Evolutionary conservation across 1,140 invertebrate species (phyloP).

Genomic region (Colletes gigas): DNA sequence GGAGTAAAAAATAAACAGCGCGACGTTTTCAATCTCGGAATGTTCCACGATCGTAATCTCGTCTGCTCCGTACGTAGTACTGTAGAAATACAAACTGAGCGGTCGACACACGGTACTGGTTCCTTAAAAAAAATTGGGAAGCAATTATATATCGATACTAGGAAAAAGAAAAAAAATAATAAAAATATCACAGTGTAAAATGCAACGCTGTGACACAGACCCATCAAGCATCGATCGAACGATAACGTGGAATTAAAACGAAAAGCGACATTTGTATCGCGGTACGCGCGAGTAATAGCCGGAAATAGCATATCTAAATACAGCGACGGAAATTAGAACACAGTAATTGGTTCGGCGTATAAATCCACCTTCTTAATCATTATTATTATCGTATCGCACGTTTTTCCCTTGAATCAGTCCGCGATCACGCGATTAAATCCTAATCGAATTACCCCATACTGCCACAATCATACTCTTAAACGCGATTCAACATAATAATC

Average conservation of each 20-base stretch:
- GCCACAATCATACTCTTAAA: conserved; percentile 66
- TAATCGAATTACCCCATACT: conserved; percentile 61
- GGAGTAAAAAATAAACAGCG: neutral
- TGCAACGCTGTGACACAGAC: conserved; percentile 73
- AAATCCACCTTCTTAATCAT: conserved; percentile 56
- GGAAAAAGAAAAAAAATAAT: conserved; percentile 64
- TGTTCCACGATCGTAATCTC: conserved; percentile 43
- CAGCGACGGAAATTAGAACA: conserved; percentile 44
- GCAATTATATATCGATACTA: conserved; percentile 50
- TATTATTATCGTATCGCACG: conserved; percentile 55
- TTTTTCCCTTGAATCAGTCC: conserved; percentile 64
- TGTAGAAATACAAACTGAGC: conserved; percentile 47
- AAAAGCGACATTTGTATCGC: conserved; percentile 51
- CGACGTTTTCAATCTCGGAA: conserved; percentile 36
- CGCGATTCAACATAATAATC: conserved; percentile 50
- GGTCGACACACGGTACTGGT: conserved; percentile 41
- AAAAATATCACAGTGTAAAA: conserved; percentile 77
- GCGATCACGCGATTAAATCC: conserved; percentile 69
- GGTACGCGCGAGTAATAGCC: conserved; percentile 46
- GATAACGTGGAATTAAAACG: conserved; percentile 47
- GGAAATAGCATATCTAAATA: conserved; percentile 37
- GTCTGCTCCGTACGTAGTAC: conserved; percentile 27
- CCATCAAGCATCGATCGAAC: conserved; percentile 63
- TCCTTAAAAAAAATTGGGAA: conserved; percentile 39
- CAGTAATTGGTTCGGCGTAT: conserved; percentile 30